Evolutionary conservation across 2,113 vertebrate genomes (phyloP).

Genomic region (Tragelaphus imberbis): DNA sequence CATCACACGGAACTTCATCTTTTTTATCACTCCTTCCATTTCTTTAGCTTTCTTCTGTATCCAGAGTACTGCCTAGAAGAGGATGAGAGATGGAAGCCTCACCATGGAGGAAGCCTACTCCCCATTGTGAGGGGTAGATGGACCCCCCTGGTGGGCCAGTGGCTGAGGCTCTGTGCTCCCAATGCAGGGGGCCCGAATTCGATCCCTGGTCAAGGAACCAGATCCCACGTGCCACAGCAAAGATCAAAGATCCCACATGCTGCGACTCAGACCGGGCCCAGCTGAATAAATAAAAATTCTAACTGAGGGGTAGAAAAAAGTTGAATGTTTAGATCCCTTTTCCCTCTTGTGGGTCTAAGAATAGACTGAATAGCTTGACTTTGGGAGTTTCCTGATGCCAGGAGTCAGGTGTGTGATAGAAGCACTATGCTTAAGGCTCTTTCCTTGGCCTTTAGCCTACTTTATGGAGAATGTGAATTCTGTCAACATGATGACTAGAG

Average conservation of each 20-base stretch:
- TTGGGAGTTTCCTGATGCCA: neutral
- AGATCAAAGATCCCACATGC: neutral
- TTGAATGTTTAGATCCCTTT: neutral
- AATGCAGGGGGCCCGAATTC: neutral
- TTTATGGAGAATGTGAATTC: neutral
- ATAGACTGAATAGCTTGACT: neutral
- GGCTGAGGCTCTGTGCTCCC: neutral
- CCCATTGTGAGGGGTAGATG: neutral
- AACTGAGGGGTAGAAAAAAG: neutral
- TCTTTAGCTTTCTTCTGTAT: neutral
- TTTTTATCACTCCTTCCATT: neutral
- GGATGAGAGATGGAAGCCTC: neutral
- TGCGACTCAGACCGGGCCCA: neutral
- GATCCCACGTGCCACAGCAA: neutral
- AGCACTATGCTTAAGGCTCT: neutral
- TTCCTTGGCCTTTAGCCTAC: neutral
- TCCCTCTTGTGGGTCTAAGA: neutral
- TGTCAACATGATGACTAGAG: neutral
- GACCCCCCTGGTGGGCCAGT: neutral
- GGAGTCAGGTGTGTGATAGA: neutral
- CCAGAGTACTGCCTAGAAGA: conserved; percentile 64
- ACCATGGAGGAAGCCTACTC: neutral
- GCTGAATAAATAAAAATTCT: neutral
- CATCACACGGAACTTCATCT: conserved; percentile 5
- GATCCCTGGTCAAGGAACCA: neutral